Percentiles rank a stretch among this genome's conserved stretches.
Conservation (phyloP, 1,140 invertebrate genomes). For the Penaeus indicus region DNA sequence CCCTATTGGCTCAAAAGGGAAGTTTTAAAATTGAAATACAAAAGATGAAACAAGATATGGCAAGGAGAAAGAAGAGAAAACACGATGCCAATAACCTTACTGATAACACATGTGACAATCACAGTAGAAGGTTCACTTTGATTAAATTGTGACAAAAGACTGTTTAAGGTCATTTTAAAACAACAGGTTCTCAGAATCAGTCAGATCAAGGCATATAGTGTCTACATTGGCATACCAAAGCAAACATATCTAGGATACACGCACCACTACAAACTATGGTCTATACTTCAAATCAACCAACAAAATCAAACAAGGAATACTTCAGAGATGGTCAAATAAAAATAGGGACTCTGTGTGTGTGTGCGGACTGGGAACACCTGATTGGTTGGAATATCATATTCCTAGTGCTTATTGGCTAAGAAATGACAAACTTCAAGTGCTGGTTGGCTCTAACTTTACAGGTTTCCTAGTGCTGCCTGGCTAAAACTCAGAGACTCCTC, state of each 20-base stretch:
- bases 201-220: constrained; percentile 46
- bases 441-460: constrained; percentile 55
- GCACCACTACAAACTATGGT: constrained; percentile 57
- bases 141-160: constrained; percentile 15
- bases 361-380: constrained; percentile 58
- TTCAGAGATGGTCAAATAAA: constrained; percentile 66
- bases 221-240: constrained; percentile 53
- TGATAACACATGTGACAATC: constrained; percentile 16
- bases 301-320: constrained; percentile 65
- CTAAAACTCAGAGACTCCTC: constrained; percentile 55
- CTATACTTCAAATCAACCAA: constrained; percentile 58
- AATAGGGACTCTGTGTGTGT: constrained; percentile 60
- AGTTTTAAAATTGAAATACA: constrained; percentile 31
- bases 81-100: constrained; percentile 48
- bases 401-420: constrained; percentile 58
- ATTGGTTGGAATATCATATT: constrained; percentile 55
- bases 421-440: constrained; percentile 55
- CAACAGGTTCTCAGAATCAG: constrained; percentile 39
- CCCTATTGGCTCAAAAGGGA: constrained; percentile 42
- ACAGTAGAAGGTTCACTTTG: constrained; percentile 10
- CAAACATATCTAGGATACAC: constrained; percentile 59
- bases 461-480: constrained; percentile 60
- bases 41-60: constrained; percentile 53
- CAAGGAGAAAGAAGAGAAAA: constrained; percentile 39
- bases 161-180: constrained; percentile 34